These are phyloP conservation scores for Rotaria socialis DNA, from an alignment of 2,888 invertebrate species.

Conservation along the genomic window DNA sequence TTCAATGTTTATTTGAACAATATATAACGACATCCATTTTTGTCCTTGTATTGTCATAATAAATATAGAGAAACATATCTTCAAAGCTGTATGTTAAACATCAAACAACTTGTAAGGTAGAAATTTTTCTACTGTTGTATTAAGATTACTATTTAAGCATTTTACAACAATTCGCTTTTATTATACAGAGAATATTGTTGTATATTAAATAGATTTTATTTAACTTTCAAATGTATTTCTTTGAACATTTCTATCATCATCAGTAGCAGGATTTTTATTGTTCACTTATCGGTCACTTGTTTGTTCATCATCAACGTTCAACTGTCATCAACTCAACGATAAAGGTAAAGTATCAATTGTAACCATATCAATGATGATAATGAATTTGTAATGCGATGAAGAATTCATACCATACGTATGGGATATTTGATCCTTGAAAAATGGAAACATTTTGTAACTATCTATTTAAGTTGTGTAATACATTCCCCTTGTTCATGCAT, in stretches of 20 bases:
- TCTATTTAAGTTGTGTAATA: conserved; percentile 8
- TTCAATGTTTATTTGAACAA: neutral
- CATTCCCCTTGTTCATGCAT: neutral
- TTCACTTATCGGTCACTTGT: neutral
- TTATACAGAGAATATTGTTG: neutral
- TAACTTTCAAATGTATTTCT: too few species aligned
- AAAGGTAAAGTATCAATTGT: neutral
- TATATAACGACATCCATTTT: neutral
- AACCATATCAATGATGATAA: neutral
- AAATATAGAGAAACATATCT: neutral
- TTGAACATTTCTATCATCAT: neutral
- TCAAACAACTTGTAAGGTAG: neutral
- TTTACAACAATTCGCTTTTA: neutral
- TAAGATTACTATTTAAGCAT: neutral
- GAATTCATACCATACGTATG: neutral
- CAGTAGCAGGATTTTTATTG: neutral
- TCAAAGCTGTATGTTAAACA: neutral
- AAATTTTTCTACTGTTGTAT: neutral
- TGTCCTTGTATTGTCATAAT: neutral
- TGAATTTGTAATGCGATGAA: neutral
- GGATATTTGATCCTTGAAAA: neutral
- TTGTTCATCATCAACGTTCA: neutral
- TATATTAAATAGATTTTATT: neutral
- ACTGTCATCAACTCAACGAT: neutral
- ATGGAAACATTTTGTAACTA: conserved; percentile 8